These are phyloP conservation scores for Gordius sp. DNA, from an alignment of 2,888 invertebrate species.

Conservation along the genomic window DNA sequence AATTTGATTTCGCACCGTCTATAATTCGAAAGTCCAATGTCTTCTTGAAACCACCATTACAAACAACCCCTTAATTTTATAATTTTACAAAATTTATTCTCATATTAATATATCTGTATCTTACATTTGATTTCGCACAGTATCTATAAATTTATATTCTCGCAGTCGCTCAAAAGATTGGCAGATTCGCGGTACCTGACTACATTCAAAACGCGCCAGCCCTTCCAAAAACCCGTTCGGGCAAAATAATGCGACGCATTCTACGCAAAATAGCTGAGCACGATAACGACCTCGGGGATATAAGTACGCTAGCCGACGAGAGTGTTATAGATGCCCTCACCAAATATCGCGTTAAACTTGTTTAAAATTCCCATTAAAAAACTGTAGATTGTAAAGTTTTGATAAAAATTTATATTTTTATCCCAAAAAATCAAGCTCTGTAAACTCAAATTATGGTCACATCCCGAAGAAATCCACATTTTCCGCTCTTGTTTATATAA, in stretches of 20 bases:
- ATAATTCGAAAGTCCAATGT: too few species aligned
- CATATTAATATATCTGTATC: neutral
- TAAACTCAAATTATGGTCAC: too few species aligned
- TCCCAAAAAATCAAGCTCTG: too few species aligned
- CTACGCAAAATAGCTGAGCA: slow-evolving; percentile 46
- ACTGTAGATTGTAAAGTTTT: too few species aligned
- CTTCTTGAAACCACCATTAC: too few species aligned
- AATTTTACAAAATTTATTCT: neutral
- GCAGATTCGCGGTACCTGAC: slow-evolving; percentile 82
- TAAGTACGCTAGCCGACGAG: slow-evolving; percentile 66
- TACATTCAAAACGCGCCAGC: slow-evolving; percentile 70
- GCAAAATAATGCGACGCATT: slow-evolving; percentile 88
- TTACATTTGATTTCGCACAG: neutral
- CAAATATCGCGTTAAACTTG: too few species aligned
- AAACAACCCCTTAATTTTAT: neutral
- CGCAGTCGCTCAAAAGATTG: slow-evolving; percentile 58
- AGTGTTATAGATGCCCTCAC: slow-evolving; percentile 36
- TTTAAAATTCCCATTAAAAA: too few species aligned
- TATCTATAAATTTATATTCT: slow-evolving; percentile 17
- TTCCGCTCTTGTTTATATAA: too few species aligned
- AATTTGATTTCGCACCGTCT: too few species aligned
- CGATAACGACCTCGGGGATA: slow-evolving; percentile 63
- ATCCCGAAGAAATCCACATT: too few species aligned
- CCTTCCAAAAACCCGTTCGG: slow-evolving; percentile 63
- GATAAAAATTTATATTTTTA: too few species aligned